Base-by-base conservation (phyloP, 2,888 invertebrate species). In the Acanthopleura granulata region DNA sequence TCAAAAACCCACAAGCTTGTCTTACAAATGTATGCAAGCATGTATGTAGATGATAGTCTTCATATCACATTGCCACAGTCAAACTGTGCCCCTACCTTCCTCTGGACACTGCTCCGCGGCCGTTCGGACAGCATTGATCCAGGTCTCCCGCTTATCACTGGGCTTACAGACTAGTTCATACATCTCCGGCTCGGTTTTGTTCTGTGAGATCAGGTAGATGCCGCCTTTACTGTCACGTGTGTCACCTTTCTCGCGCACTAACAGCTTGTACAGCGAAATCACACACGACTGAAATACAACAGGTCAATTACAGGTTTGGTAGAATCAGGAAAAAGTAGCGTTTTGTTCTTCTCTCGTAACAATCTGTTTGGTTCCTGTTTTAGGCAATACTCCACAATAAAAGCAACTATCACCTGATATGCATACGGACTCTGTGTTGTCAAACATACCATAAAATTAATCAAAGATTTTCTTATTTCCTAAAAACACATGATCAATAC, bases 161-260 rank as follows among this genome's bases (percentile, higher is more conserved):
- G 96, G 95, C 40, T 94, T 94, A 79, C 93, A 93, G 87, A 97
- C 94, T 74, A 98, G 92, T 89, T 98, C 98, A 89, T 97, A 98
- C 97, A 98, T 98, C 92, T 98, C 98, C 0, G 97, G 97, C 88
- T 95, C 95, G 6, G 94, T 82, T 9, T 96, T 96, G 87, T 96
- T 96, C 82, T 96, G 96, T 81, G 96, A 96, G 84, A 98, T 97
- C 75, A 98, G 93, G 91, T 97, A 98, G 86, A 98, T 94, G 0
- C 97, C 96, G 0, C 97, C 96, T 4, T 95, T 93, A 1, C 94
- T 94, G 86, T 96, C 96, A 66, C 89, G 86, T 75, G 95, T 95
- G 74, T 97, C 97, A 0, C 97, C 97, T 89, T 98, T 98, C 91
- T 98, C 97, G 25, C 98, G 93, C 12, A 98, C 97, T 75, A 98